Evolutionary conservation across 37 sponge, comb jelly and placozoan species (phyloP).

Genomic region (Tethya wilhelma): DNA sequence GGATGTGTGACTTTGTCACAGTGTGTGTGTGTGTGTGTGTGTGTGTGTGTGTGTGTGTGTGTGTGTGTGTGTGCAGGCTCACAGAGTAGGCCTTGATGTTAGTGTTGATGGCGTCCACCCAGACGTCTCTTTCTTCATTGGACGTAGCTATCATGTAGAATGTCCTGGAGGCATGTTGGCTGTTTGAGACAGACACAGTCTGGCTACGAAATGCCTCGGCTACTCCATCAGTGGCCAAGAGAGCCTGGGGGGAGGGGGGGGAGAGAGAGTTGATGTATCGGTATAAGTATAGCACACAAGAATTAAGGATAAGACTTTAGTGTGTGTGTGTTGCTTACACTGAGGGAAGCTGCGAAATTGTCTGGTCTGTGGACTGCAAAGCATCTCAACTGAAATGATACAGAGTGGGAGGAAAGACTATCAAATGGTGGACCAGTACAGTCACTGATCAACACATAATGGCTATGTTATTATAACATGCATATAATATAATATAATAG

Average conservation of each 20-base stretch:
- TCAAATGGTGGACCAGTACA: too few relatives aligned
- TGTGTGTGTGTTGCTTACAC: slow-evolving; percentile 38
- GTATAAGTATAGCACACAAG: not conserved
- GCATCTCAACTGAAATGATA: slow-evolving; percentile 41
- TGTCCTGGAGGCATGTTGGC: slow-evolving; percentile 59
- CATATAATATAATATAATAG: too few relatives aligned
- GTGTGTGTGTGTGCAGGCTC: slow-evolving; percentile 1
- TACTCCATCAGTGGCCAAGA: slow-evolving; percentile 49
- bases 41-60: too few relatives aligned
- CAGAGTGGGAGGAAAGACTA: not conserved
- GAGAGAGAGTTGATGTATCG: not conserved
- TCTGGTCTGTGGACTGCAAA: slow-evolving; percentile 67
- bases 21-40: too few relatives aligned
- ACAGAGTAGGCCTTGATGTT: slow-evolving; percentile 62
- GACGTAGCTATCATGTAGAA: slow-evolving; percentile 76
- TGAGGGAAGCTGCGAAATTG: slow-evolving; percentile 58
- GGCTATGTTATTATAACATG: too few relatives aligned
- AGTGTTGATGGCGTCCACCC: slow-evolving; percentile 55
- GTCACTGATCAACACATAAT: too few relatives aligned
- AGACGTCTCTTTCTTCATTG: slow-evolving; percentile 49
- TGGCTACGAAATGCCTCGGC: slow-evolving; percentile 68
- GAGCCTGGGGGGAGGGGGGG: slow-evolving; percentile 2
- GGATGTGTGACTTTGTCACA: too few relatives aligned
- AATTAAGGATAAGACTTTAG: not conserved
- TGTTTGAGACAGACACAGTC: slow-evolving; percentile 48